These are phyloP conservation scores for Imbricaverruca yamaguchii DNA, from an alignment of 2,888 invertebrate species.

Conservation along the genomic window DNA sequence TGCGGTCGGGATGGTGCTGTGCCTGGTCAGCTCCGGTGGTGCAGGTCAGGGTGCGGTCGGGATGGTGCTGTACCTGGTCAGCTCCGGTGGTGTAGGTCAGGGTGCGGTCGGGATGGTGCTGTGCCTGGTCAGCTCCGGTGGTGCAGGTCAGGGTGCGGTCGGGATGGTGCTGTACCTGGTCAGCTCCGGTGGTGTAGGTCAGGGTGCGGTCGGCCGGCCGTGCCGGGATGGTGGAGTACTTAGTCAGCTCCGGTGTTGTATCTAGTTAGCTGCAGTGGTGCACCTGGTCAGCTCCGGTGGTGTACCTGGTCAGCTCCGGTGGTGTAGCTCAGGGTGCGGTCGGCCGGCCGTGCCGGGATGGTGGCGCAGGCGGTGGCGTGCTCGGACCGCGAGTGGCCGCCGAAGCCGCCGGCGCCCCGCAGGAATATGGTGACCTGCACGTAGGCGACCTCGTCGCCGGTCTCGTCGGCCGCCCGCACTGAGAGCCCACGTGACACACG, in stretches of 20 bases:
- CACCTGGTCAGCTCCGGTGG: too few relatives aligned
- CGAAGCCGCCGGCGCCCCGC: conserved; percentile 17
- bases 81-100: not conserved
- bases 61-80: too few relatives aligned
- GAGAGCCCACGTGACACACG: not conserved
- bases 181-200: too few relatives aligned
- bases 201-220: not conserved
- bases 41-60: too few relatives aligned
- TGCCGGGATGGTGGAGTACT: not conserved
- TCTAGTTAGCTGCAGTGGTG: too few relatives aligned
- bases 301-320: not conserved
- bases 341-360: not conserved
- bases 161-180: too few relatives aligned
- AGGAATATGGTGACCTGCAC: not conserved
- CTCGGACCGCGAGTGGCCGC: not conserved
- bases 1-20: too few relatives aligned
- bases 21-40: too few relatives aligned
- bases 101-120: too few relatives aligned
- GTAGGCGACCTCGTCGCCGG: not conserved
- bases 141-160: too few relatives aligned
- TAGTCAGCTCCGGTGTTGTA: too few relatives aligned
- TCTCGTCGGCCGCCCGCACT: not conserved
- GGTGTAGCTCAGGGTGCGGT: not conserved
- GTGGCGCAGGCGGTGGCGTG: not conserved
- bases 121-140: too few relatives aligned